Evolutionary conservation across 1,140 invertebrate species (phyloP).

Genomic region (Pseudomyrmex pallidus): DNA sequence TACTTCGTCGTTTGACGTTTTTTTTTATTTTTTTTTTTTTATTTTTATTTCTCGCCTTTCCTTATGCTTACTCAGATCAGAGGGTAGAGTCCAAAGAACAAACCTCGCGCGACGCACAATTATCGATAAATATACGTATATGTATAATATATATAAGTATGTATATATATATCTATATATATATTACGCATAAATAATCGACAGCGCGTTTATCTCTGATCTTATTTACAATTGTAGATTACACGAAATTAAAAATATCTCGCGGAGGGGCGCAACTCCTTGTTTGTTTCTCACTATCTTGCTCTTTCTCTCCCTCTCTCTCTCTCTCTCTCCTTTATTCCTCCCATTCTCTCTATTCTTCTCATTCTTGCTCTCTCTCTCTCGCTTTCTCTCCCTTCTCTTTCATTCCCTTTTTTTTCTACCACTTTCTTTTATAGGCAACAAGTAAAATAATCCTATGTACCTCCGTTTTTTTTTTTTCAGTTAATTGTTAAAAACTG

Average conservation of each 20-base stretch:
- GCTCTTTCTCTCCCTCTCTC: constrained; percentile 3
- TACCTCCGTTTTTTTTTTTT: constrained; percentile 26
- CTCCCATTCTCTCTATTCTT: neutral
- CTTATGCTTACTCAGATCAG: constrained; percentile 60
- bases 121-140: constrained; percentile 82
- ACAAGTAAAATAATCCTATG: constrained; percentile 74
- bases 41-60: neutral
- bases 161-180: constrained; percentile 72
- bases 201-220: constrained; percentile 79
- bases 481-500: constrained; percentile 65
- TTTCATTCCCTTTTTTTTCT: no score
- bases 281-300: constrained; percentile 5
- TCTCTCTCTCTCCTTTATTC: neutral
- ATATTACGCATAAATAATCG: constrained; percentile 83
- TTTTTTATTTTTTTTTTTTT: neutral
- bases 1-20: constrained; percentile 21
- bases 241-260: constrained; percentile 80
- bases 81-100: constrained; percentile 82
- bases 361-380: constrained; percentile 22
- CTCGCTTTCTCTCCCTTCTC: neutral
- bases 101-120: constrained; percentile 80
- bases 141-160: constrained; percentile 72
- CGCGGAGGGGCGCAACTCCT: constrained; percentile 50
- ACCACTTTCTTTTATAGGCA: constrained; percentile 20
- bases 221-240: constrained; percentile 80